These are phyloP conservation scores for Pocillopora meandrina DNA, from an alignment of 92 coral and sea anemone species.

Conservation along the genomic window DNA sequence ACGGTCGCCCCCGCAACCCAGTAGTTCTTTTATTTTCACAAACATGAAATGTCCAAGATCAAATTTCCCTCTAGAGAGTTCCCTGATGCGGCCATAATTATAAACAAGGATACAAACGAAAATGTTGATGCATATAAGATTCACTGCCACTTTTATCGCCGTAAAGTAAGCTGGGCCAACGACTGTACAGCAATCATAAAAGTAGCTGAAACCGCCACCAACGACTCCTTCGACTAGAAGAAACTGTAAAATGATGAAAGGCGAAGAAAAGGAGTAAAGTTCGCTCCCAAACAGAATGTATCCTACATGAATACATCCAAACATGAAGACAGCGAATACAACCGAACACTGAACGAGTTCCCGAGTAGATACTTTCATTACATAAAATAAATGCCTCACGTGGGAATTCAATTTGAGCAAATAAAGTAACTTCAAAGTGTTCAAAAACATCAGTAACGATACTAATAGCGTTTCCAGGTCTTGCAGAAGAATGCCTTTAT, in stretches of 20 bases:
- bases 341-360: slow-evolving; percentile 26
- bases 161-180: slow-evolving; percentile 5
- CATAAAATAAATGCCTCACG: slow-evolving; percentile 11
- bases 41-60: slow-evolving; percentile 19
- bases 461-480: slow-evolving; percentile 32
- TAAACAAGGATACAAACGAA: neutral
- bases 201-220: neutral
- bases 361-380: slow-evolving; percentile 13
- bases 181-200: slow-evolving; percentile 14
- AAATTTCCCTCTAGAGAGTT: slow-evolving; percentile 13
- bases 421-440: slow-evolving; percentile 59
- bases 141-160: neutral
- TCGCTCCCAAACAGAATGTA: slow-evolving; percentile 23
- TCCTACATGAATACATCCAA: slow-evolving; percentile 19
- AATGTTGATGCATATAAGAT: neutral
- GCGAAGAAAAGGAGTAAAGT: slow-evolving; percentile 1
- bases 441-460: slow-evolving; percentile 53
- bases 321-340: neutral
- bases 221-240: slow-evolving; percentile 2
- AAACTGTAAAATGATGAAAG: slow-evolving; percentile 5
- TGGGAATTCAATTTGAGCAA: slow-evolving; percentile 27
- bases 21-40: slow-evolving; percentile 13
- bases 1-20: slow-evolving; percentile 1
- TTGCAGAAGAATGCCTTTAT: slow-evolving; percentile 35
- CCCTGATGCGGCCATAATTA: neutral